Base-by-base conservation (phyloP, 1,140 invertebrate species). In the Heliconius eleuchia region DNA sequence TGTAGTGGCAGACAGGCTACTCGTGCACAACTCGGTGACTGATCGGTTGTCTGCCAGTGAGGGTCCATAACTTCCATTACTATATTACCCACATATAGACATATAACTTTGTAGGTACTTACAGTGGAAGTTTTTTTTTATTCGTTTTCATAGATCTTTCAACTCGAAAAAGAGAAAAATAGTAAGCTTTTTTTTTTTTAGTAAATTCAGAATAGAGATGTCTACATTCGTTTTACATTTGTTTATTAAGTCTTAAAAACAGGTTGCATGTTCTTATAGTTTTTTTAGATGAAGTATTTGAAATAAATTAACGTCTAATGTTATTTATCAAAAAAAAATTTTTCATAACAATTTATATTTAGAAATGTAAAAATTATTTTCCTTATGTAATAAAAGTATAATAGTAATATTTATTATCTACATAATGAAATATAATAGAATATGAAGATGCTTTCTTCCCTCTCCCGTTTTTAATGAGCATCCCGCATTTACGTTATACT, bases 11-110 rank as follows among this genome's bases (percentile, higher is more conserved):
- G 57, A 27, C 57, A 66, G 57, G 23, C 57, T 66, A 66, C 57
- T 66, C 57, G 23, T 66, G 57, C 23, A 71, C 66, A 30, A 71
- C 50, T 11, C 76, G 39, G 74, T 60, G 74, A 75, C 74, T 37
- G 74, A 75, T 60, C 37, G 74, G 74, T 42, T 75, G 74, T 66
- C 74, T 75, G 74, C 27, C 57, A 60, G 74, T 23, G 37, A 55
- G 74, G 57, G n/a, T 27, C 57, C 37, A 11, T 27, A 66, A 66
- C 8, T 5, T 66, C 19, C 57, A 66, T 27, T 66, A 66, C 23
- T 66, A 66, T 66, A 66, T 66, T 52, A 52, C 1, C 5, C 50
- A 19, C 4, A 7, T 52, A 19, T 1, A 6, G 18, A 16, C 16
- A 19, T 52, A 52, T 18, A 5, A 0, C 55, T 6, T 4, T 55